These are phyloP conservation scores for Drosophila teissieri DNA, from an alignment of 1,140 invertebrate species.

Conservation along the genomic window DNA sequence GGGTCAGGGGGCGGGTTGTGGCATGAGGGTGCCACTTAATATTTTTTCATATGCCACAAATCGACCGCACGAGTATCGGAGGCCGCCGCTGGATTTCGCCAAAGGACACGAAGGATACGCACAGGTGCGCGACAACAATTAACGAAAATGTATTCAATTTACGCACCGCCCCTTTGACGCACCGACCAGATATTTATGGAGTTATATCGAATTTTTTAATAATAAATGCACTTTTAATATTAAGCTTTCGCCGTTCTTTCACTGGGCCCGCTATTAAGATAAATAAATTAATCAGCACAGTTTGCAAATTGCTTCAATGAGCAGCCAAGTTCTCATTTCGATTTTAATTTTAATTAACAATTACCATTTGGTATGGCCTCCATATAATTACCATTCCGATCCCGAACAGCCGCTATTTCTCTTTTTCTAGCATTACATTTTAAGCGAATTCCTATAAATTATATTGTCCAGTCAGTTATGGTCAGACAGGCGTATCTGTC, in stretches of 20 bases:
- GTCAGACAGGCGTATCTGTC: constrained; percentile 28
- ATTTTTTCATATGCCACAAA: constrained; percentile 82
- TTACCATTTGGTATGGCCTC: constrained; percentile 20
- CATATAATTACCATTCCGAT: constrained; percentile 35
- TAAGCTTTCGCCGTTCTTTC: constrained; percentile 37
- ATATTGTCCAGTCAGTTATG: constrained; percentile 25
- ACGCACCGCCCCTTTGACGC: constrained; percentile 21
- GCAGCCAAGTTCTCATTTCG: constrained; percentile 40
- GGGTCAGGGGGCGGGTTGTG: constrained; percentile 15
- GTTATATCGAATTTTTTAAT: constrained; percentile 61
- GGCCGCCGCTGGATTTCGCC: constrained; percentile 36
- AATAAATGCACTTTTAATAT: constrained; percentile 59
- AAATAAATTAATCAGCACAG: constrained; percentile 56
- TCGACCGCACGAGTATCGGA: constrained; percentile 79
- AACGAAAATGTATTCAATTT: constrained; percentile 82
- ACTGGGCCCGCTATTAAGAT: constrained; percentile 41
- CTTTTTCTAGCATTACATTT: constrained; percentile 22
- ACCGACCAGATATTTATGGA: constrained; percentile 23
- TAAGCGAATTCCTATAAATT: constrained; percentile 30
- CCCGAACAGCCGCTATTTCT: constrained; percentile 9
- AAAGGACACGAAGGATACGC: constrained; percentile 42
- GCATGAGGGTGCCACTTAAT: constrained; percentile 70
- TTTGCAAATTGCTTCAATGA: constrained; percentile 32
- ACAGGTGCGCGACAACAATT: constrained; percentile 77
- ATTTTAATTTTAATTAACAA: constrained; percentile 51